Evolutionary conservation across 2,888 invertebrate genomes (phyloP).

Genomic region (Muschampia plurimacula): DNA sequence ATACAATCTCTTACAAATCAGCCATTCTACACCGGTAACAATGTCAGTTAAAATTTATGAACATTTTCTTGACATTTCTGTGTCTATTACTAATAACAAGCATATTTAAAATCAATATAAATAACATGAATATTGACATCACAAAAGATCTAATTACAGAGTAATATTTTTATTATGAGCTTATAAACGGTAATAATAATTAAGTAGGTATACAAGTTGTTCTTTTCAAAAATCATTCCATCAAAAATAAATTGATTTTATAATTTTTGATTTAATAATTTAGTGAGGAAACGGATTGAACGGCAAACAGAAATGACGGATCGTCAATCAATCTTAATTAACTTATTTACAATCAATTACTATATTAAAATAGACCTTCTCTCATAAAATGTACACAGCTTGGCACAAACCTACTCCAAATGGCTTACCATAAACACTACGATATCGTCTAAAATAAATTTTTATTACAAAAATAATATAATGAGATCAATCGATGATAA

Average conservation of each 20-base stretch:
- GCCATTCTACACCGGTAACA: slow-evolving; percentile 11
- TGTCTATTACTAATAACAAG: background rate
- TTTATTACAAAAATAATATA: slow-evolving; percentile 78
- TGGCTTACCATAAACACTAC: slow-evolving; percentile 50
- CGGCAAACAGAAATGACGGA: slow-evolving; percentile 55
- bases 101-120: background rate
- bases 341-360: slow-evolving; percentile 64
- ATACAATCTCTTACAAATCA: slow-evolving; percentile 1
- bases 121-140: background rate
- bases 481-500: slow-evolving; percentile 85
- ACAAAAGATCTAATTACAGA: background rate
- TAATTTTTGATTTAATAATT: background rate
- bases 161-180: background rate
- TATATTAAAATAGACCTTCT: slow-evolving; percentile 62
- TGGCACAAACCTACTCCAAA: slow-evolving; percentile 70
- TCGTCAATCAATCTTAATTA: slow-evolving; percentile 59
- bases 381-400: slow-evolving; percentile 57
- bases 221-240: background rate
- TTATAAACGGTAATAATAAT: background rate
- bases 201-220: background rate
- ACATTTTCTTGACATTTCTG: background rate
- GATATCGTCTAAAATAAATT: slow-evolving; percentile 76
- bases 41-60: background rate
- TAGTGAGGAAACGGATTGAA: slow-evolving; percentile 19
- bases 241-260: background rate